Conservation (phyloP, 1,140 invertebrate genomes). For the Sarcophaga peregrina region DNA sequence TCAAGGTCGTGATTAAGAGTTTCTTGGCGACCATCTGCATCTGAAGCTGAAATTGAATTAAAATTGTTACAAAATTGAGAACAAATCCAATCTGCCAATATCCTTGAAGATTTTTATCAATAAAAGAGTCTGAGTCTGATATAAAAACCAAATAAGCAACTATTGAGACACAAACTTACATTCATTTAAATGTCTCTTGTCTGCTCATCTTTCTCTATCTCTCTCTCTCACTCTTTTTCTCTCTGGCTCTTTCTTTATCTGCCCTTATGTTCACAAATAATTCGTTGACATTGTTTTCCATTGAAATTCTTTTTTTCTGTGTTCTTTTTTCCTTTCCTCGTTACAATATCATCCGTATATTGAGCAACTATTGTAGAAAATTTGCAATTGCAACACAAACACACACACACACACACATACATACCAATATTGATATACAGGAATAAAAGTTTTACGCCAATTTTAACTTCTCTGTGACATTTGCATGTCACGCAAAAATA, state of each 20-base stretch:
- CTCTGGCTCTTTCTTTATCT: too few relatives aligned
- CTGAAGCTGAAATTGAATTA: too few relatives aligned
- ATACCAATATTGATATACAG: background rate
- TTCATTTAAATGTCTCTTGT: background rate
- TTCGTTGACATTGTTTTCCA: conserved; percentile 10
- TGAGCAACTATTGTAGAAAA: too few relatives aligned
- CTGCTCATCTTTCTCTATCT: background rate
- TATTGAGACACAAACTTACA: too few relatives aligned
- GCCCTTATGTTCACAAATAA: background rate
- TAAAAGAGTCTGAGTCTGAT: too few relatives aligned
- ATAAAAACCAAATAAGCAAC: too few relatives aligned
- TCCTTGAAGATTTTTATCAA: too few relatives aligned
- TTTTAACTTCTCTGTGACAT: conserved; percentile 11
- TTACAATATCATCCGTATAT: too few relatives aligned
- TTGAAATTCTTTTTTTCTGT: background rate
- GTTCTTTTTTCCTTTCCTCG: background rate
- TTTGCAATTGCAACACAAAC: background rate
- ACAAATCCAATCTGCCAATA: too few relatives aligned
- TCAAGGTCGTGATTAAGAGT: too few relatives aligned
- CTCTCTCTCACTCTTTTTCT: background rate
- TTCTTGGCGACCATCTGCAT: too few relatives aligned
- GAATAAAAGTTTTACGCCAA: conserved; percentile 11
- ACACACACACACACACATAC: background rate
- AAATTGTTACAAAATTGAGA: too few relatives aligned
- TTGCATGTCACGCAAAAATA: conserved; percentile 16